Base-by-base conservation (phyloP, 2,113 vertebrate genomes). In the Ptilonorhynchus violaceus region DNA sequence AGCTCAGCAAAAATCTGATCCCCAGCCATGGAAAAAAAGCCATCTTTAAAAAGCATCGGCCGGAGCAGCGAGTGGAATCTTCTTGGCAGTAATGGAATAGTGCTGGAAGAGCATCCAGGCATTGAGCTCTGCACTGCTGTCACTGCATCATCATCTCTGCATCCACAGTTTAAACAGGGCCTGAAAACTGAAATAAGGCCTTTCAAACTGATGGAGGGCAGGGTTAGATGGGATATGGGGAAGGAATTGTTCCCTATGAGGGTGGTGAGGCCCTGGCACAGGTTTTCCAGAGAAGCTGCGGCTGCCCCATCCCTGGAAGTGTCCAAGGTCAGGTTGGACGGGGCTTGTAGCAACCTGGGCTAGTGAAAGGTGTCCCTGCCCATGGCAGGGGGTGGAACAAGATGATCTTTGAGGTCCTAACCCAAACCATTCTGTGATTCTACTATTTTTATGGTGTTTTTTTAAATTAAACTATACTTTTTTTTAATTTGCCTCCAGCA, bases 171-270 rank as follows among this genome's bases (percentile, higher is more conserved):
- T 55, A 33, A 69, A 60, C 10, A 11, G 19, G 28, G 39, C 12
- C n/a, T 74, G 23, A 14, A 44, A 74, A 37, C 23, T 24, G 33
- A 53, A 46, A n/a, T 11, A 12, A 44, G 13, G 21, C 12, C 10
- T 60, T 66, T 59, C 11, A 35, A 5, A 64, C 37, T n/a, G 33
- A 0, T 33, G 24, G 6, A 59, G 11, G 19, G 12, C 10, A 21
- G 23, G 46, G 13, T 3, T 28, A 3, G 28, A 46, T 67, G 62
- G 39, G 33, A 59, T 33, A 52, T 21, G 58, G 5, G 52, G 27
- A 30, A 19, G 27, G 3, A 39, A 39, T 44, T 66, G 0, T 9
- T 11, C 0, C 0, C 22, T 58, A 3, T 22, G 42, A 58, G 59
- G 44, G 3, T 33, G 12, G 12, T 0, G 3, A 63, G 41, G 3